phyloP scores from a whole-genome alignment of 2,113 vertebrate genomes.

The Leuciscus idus region DNA sequence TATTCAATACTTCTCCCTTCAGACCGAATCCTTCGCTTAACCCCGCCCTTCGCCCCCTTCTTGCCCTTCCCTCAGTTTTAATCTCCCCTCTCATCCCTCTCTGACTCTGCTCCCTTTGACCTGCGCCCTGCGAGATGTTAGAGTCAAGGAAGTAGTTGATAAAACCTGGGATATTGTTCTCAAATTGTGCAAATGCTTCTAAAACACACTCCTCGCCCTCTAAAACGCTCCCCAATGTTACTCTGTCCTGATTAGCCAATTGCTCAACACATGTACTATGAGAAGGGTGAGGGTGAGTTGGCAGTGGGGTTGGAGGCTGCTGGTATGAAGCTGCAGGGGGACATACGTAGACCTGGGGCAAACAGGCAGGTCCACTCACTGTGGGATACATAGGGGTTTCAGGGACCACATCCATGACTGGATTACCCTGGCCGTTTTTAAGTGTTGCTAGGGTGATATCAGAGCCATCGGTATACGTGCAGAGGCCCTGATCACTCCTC shows the following conservation, averaged over 20 bases:
- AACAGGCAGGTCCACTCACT: constrained; percentile 23
- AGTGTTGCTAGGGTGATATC: constrained; percentile 1
- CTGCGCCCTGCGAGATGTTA: not conserved
- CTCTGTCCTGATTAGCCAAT: not conserved
- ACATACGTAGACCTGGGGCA: constrained; percentile 19
- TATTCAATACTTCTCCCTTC: constrained; percentile 6
- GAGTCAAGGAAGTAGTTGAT: constrained; percentile 71
- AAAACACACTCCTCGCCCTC: constrained; percentile 6
- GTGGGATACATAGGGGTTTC: not conserved
- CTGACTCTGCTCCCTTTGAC: constrained; percentile 6
- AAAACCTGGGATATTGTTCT: constrained; percentile 73
- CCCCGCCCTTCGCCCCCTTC: not conserved
- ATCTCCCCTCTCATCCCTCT: not conserved
- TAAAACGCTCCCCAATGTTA: not conserved
- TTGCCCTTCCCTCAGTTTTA: not conserved
- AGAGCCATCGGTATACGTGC: not conserved
- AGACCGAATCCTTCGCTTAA: not conserved
- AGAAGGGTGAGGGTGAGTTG: not conserved
- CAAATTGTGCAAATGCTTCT: constrained; percentile 61
- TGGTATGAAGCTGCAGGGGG: constrained; percentile 1
- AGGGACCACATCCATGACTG: constrained; percentile 5
- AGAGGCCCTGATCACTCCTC: constrained; percentile 10
- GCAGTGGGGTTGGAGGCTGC: constrained; percentile 1
- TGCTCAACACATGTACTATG: not conserved
- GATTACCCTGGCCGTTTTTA: constrained; percentile 1